Base-by-base conservation (phyloP, 2,113 vertebrate species). In the Rynchops niger region DNA sequence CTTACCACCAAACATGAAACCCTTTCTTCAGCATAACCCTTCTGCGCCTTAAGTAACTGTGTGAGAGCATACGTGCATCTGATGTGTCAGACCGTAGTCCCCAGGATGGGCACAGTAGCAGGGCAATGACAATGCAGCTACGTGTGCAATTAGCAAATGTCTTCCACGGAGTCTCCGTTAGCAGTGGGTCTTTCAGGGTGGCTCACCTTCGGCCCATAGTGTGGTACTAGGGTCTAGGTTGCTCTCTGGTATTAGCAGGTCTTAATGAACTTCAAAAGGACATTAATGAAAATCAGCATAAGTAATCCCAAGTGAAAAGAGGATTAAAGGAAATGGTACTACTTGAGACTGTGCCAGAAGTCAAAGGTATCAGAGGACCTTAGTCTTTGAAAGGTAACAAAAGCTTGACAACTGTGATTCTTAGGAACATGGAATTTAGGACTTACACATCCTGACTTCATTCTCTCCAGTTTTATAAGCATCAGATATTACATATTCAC, bases 211-310 rank as follows among this genome's bases (percentile, higher is more conserved):
- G 85, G 59, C 42, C 45, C 36, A 63, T 3, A 84, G 58, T 20
- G 47, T 72, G 40, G 52, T 9, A 59, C 43, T 27, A 82, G 18
- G 53, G 43, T 52, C 52, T 80, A 52, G 32, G 34, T 32, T 94
- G 62, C 34, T 94, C 42, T 77, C 67, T 21, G 8, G n/a, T 34
- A 74, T 72, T 85, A 82, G 56, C 15, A 55, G 20, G 17, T 76
- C 66, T 82, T 65, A 52, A n/a, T 34, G 53, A 95, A 90, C 52
- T 90, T 85, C 49, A 76, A 88, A 88, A 85, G 79, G 30, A 61
- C 27, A 47, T 47, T 90, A 85, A 88, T 52, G 58, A 92, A 94
- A 96, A 72, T 85, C 63, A 65, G 70, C n/a, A 62, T 76, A 94
- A 67, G 87, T 62, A 63, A 93, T 55, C 74, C 26, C 87, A 91